Conservation (phyloP, 2,113 vertebrate genomes). For the Platycercus adscitus region DNA sequence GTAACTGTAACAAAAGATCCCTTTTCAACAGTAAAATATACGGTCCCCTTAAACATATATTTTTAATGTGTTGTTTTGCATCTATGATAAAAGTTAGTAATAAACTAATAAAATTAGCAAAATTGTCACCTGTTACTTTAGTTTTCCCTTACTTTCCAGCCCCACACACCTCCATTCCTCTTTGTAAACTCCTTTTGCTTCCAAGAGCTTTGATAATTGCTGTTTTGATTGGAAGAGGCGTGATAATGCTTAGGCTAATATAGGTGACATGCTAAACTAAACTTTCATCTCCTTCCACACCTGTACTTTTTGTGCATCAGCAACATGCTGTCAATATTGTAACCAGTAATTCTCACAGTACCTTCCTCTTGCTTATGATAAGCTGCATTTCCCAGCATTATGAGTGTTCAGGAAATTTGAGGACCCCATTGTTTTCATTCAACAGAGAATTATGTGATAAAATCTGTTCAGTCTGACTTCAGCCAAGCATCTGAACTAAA, state of each 20-base stretch:
- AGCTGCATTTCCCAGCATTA: background rate
- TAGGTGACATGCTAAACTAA: background rate
- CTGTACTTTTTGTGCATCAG: background rate
- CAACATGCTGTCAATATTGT: background rate
- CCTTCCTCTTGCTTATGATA: background rate
- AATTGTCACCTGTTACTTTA: conserved; percentile 15
- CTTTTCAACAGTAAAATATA: background rate
- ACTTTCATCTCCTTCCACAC: background rate
- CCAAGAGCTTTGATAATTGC: conserved; percentile 3
- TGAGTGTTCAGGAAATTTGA: background rate
- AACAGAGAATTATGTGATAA: background rate
- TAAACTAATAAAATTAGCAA: background rate
- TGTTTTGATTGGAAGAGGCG: background rate
- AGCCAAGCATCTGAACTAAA: background rate
- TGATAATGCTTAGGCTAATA: background rate
- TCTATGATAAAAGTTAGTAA: background rate
- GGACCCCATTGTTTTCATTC: background rate
- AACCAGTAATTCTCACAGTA: background rate
- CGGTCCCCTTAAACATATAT: background rate
- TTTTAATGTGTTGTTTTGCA: background rate
- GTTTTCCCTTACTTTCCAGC: conserved; percentile 45
- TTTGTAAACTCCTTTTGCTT: background rate
- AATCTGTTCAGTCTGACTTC: background rate
- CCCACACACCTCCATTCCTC: background rate
- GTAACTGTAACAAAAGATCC: too few species aligned